Percentiles rank a stretch among this genome's conserved stretches.
These are phyloP conservation scores for Drosophila prostipennis DNA, from an alignment of 2,888 invertebrate genomes.

Conservation along the genomic window DNA sequence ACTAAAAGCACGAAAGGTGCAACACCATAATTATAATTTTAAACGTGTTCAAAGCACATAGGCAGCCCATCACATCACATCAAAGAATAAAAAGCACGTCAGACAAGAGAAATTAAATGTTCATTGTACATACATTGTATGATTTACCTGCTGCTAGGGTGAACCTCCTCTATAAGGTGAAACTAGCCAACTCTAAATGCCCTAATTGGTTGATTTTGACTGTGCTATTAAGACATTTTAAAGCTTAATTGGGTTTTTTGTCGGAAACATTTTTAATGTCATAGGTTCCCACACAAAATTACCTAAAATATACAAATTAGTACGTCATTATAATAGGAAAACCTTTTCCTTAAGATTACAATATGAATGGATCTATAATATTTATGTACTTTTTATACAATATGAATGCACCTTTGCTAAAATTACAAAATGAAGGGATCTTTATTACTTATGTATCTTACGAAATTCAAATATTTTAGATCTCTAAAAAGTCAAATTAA, in stretches of 20 bases:
- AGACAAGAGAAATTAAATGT: conserved; percentile 9
- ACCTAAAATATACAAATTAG: background rate
- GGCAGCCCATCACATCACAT: conserved; percentile 13
- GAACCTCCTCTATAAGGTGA: background rate
- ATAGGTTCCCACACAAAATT: background rate
- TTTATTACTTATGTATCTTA: too few relatives aligned
- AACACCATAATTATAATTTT: conserved; percentile 60
- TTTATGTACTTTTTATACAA: too few relatives aligned
- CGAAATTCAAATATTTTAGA: too few relatives aligned
- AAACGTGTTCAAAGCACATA: conserved; percentile 56
- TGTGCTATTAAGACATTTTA: conserved; percentile 1
- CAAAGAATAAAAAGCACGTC: conserved; percentile 23
- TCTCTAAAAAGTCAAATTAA: too few relatives aligned
- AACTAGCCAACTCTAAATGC: conserved; percentile 1
- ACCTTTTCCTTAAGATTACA: background rate
- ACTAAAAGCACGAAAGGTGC: conserved; percentile 48
- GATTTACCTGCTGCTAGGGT: conserved; percentile 14
- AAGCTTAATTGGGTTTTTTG: background rate
- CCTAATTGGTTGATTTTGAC: conserved; percentile 14
- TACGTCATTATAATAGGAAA: background rate
- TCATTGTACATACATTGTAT: conserved; percentile 18
- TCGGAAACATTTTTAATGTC: background rate
- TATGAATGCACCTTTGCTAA: too few relatives aligned
- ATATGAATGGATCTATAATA: background rate
- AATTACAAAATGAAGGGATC: too few relatives aligned